These are phyloP conservation scores for Chaitophorus viminalis DNA, from an alignment of 2,888 invertebrate species.

Conservation along the genomic window DNA sequence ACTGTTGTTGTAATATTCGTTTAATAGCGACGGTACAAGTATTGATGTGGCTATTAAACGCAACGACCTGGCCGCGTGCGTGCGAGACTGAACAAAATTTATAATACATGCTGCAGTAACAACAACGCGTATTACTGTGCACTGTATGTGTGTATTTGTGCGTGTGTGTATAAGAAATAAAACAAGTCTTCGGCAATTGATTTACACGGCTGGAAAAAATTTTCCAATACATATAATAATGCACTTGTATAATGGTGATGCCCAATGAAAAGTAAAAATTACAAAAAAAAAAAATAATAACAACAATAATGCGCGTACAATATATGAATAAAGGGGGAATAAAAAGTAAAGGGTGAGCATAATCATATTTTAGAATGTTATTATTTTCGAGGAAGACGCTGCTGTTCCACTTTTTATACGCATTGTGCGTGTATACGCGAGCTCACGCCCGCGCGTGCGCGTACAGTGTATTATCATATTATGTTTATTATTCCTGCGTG, in stretches of 20 bases:
- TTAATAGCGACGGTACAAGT: no score
- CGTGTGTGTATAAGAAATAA: not conserved
- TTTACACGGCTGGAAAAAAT: not conserved
- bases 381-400: not conserved
- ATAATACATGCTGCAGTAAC: not conserved
- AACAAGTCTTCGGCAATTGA: not conserved
- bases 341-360: not conserved
- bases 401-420: not conserved
- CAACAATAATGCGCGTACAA: not conserved
- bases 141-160: no score
- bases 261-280: no score
- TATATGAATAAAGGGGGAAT: not conserved
- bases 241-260: not conserved
- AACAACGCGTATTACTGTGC: not conserved
- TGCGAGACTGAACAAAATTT: not conserved
- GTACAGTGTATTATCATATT: not conserved
- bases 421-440: not conserved
- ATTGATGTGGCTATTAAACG: not conserved
- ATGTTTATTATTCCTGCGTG: not conserved
- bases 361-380: not conserved
- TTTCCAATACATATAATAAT: not conserved
- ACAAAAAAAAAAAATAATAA: not conserved
- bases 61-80: not conserved
- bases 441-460: no score
- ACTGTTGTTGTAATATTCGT: not conserved